Base-by-base conservation (phyloP, 2,113 vertebrate genomes). In the Maccullochella peelii region DNA sequence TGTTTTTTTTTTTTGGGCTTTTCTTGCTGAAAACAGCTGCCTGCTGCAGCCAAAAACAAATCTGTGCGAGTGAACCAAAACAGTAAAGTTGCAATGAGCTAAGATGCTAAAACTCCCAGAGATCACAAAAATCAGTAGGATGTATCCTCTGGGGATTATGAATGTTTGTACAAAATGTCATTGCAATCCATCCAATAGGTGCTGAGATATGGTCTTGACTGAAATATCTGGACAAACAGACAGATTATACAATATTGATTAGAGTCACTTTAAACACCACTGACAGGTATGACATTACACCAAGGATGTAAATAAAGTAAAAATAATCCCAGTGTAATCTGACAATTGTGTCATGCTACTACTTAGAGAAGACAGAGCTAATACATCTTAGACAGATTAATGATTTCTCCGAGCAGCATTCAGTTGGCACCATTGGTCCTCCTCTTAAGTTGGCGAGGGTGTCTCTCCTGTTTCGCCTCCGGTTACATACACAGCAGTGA, bases 401-500 rank as follows among this genome's bases (percentile, higher is more conserved):
- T 11, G 15, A 38, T 36, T 54, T 71, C 52, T 40, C 57, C 30
- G 38, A 2, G 25, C 65, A 70, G 33, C 61, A 1, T 30, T 74
- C 73, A 23, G 7, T 62, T 73, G 30, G 82, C 77, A 62, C 38
- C 69, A 4, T 2, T 18, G 40, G 44, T 11, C 30, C 30, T 27
- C 44, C 40, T 77, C 49, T 38, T 57, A 5, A 42, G 40, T 49
- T 66, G 70, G 63, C 7, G 27, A 38, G 33, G 36, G 21, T 40
- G 50, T 27, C 59, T 54, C 63, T 49, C 7, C 54, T 73, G 63
- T 76, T 83, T 77, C 21, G 9, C 47, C 33, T 54, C 25, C 9
- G 7, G 25, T 73, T 79, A 52, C 73, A 62, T 58, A 63, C 70
- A 68, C 50, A 72, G 71, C 72, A 67, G 71, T 91, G 83, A 90